Conservation (phyloP, 2,888 invertebrate species). For the Crepidodera aurea region DNA sequence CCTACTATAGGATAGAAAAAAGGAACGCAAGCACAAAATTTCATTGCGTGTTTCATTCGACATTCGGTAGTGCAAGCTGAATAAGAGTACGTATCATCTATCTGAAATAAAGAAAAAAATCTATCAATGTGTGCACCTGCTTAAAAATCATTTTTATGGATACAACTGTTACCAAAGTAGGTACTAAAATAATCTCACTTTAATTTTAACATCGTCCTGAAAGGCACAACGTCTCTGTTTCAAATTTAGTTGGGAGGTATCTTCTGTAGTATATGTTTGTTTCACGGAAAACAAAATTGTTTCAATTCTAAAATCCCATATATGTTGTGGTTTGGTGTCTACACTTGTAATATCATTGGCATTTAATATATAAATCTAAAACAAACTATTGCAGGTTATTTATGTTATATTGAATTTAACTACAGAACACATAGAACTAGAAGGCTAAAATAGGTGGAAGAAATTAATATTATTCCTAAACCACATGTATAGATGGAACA, state of each 20-base stretch:
- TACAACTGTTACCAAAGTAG: too few species aligned
- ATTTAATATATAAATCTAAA: constrained; percentile 71
- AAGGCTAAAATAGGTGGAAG: too few species aligned
- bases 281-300: constrained; percentile 75
- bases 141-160: too few species aligned
- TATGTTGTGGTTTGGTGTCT: constrained; percentile 74
- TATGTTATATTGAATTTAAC: too few species aligned
- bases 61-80: constrained; percentile 79
- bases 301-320: constrained; percentile 71
- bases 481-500: too few species aligned
- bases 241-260: constrained; percentile 73
- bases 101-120: constrained; percentile 29
- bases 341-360: constrained; percentile 75
- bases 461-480: too few species aligned
- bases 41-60: constrained; percentile 71
- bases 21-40: constrained; percentile 75
- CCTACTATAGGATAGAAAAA: constrained; percentile 73
- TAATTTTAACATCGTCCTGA: constrained; percentile 70
- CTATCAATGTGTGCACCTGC: too few species aligned
- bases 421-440: too few species aligned
- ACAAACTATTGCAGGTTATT: constrained; percentile 19
- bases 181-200: constrained; percentile 22
- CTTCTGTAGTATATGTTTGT: constrained; percentile 79
- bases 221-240: constrained; percentile 79
- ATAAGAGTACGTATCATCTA: constrained; percentile 69